These are phyloP conservation scores for Daubentonia madagascariensis DNA, from an alignment of 2,113 vertebrate species.

Conservation along the genomic window DNA sequence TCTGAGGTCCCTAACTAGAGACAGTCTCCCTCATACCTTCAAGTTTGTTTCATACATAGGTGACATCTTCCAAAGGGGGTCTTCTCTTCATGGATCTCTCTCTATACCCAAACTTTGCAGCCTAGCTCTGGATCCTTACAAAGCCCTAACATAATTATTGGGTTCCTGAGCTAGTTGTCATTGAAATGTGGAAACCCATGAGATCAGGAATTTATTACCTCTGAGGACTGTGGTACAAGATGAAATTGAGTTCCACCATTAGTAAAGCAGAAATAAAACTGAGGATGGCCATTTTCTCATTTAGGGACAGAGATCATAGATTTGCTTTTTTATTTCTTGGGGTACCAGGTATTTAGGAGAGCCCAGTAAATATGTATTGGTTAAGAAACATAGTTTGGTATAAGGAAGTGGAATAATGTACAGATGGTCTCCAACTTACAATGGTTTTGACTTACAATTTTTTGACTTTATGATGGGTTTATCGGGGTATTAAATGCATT, in stretches of 20 bases:
- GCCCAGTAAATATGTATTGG: neutral
- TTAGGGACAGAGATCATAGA: neutral
- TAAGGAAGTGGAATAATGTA: neutral
- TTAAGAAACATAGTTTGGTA: neutral
- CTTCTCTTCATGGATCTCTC: neutral
- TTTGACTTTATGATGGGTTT: neutral
- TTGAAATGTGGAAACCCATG: neutral
- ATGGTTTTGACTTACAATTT: neutral
- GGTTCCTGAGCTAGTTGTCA: neutral
- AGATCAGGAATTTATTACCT: slow-evolving; percentile 18
- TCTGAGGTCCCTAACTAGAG: neutral
- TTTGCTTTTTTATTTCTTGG: neutral
- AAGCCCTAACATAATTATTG: neutral
- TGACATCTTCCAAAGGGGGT: neutral
- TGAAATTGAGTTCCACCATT: slow-evolving; percentile 27
- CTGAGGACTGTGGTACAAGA: neutral
- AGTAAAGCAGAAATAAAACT: slow-evolving; percentile 34
- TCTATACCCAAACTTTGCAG: neutral
- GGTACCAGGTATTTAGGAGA: neutral
- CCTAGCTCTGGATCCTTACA: neutral
- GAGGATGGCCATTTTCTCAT: neutral
- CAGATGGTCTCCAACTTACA: neutral
- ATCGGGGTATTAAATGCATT: neutral
- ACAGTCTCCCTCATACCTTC: neutral
- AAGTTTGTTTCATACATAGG: neutral